Evolutionary conservation across 2,113 vertebrate genomes (phyloP).

Genomic region (Oplegnathus fasciatus): DNA sequence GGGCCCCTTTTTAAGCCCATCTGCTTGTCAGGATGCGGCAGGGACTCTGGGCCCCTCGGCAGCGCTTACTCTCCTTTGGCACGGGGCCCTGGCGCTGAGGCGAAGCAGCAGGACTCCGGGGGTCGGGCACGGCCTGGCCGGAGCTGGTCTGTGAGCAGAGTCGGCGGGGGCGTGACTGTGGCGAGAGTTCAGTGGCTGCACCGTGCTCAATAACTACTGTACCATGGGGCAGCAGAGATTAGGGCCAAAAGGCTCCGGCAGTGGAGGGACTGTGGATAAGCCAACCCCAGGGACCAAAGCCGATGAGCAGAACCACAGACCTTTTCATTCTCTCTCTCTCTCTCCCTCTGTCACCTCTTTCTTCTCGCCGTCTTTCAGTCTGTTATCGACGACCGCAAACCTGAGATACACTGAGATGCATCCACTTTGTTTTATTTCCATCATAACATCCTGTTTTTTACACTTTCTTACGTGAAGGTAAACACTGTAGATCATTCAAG

Average conservation of each 20-base stretch:
- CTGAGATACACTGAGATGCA: conserved; percentile 15
- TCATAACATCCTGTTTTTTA: conserved; percentile 6
- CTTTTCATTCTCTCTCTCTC: conserved; percentile 40
- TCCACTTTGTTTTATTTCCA: not conserved
- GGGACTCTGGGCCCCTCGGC: conserved; percentile 40
- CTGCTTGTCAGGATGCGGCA: conserved; percentile 68
- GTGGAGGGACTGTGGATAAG: conserved; percentile 53
- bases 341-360: not conserved
- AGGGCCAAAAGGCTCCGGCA: conserved; percentile 32
- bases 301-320: conserved; percentile 61
- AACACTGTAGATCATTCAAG: conserved; percentile 31
- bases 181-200: conserved; percentile 33
- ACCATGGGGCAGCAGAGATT: conserved; percentile 46
- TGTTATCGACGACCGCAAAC: conserved; percentile 38
- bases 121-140: not conserved
- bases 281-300: conserved; percentile 62
- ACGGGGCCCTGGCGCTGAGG: not conserved
- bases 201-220: conserved; percentile 25
- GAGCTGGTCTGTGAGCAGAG: conserved; percentile 22
- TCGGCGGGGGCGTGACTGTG: conserved; percentile 34
- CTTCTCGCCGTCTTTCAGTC: conserved; percentile 13
- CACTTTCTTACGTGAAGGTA: conserved; percentile 5
- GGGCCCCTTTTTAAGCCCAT: conserved; percentile 53
- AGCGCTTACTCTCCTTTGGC: conserved; percentile 49
- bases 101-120: conserved; percentile 14